phyloP scores from a whole-genome alignment of 2,888 invertebrate genomes.

The Thyatira batis region DNA sequence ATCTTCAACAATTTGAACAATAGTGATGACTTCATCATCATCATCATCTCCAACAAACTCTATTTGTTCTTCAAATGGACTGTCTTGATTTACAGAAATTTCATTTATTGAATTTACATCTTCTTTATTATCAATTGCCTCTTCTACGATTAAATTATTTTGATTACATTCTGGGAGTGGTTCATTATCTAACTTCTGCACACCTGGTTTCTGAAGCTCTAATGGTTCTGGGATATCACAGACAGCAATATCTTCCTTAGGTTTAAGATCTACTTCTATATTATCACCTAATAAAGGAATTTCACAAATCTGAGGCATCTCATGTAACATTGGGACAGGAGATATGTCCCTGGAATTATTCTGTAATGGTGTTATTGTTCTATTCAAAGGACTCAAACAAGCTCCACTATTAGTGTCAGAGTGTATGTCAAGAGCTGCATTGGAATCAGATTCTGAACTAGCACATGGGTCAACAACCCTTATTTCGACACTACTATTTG shows the following conservation, averaged over 20 bases:
- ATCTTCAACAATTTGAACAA: conserved; percentile 79
- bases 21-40: conserved; percentile 78
- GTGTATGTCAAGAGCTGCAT: conserved; percentile 63
- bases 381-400: conserved; percentile 53
- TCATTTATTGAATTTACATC: too few relatives aligned
- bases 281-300: conserved; percentile 3
- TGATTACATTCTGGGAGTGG: conserved; percentile 14
- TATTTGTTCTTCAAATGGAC: conserved; percentile 54
- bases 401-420: conserved; percentile 61
- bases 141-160: conserved; percentile 17
- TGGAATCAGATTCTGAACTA: conserved; percentile 78
- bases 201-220: neutral
- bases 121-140: conserved; percentile 20
- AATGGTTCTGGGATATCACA: neutral
- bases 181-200: conserved; percentile 9
- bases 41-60: conserved; percentile 70
- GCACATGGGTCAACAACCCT: conserved; percentile 70
- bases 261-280: neutral
- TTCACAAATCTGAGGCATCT: conserved; percentile 19
- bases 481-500: conserved; percentile 72
- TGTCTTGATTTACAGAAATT: conserved; percentile 36
- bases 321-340: conserved; percentile 36
- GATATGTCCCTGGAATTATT: conserved; percentile 54
- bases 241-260: neutral
- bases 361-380: conserved; percentile 34